Evolutionary conservation across 1,140 invertebrate species (phyloP), one percentile per base, ranked within the genome.

Genomic region (Halictus rubicundus): DNA sequence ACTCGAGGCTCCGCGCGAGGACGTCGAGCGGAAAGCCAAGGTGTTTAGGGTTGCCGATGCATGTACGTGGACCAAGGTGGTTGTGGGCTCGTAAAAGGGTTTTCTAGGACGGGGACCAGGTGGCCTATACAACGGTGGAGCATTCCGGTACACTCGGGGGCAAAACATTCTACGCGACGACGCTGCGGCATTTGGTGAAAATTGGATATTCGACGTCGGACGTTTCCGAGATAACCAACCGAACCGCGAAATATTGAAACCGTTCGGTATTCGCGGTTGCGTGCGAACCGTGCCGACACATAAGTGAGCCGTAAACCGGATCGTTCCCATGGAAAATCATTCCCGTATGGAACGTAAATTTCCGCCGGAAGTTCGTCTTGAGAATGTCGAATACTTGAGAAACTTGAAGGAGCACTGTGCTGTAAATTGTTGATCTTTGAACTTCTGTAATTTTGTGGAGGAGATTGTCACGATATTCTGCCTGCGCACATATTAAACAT

Each of bases 1-100:
- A 46, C 42, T 57, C 49, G 74, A 60, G 52, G 75, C 68, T 82
- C 59, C 69, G 73, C 77, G 12, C n/a, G 66, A 57, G 25, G 49
- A 78, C 54, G 68, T 80, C 87, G 77, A 85, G 82, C 86, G 76
- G 57, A 86, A 88, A 87, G 86, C 86, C 63, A 78, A 80, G 84
- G 63, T 69, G 60, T 71, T 59, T 3, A 8, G 39, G 42, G 19
- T n/a, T 71, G 52, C 46, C 49, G 68, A 66, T 73, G 75, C 75
- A 71, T 64, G 46, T 81, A 81, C 37, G 78, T 72, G 71, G 70
- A 72, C n/a, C 54, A 57, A 57, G 23, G 32, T 25, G 60, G 63
- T 16, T 68, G n/a, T 10, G 57, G 65, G 63, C 32, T 61, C 72
- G 73, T 65, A 68, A 83, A 74, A 71, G 61, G 75, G 81, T 49